These are phyloP conservation scores for Stictocephala bisonia DNA, from an alignment of 2,888 invertebrate genomes.

Conservation along the genomic window DNA sequence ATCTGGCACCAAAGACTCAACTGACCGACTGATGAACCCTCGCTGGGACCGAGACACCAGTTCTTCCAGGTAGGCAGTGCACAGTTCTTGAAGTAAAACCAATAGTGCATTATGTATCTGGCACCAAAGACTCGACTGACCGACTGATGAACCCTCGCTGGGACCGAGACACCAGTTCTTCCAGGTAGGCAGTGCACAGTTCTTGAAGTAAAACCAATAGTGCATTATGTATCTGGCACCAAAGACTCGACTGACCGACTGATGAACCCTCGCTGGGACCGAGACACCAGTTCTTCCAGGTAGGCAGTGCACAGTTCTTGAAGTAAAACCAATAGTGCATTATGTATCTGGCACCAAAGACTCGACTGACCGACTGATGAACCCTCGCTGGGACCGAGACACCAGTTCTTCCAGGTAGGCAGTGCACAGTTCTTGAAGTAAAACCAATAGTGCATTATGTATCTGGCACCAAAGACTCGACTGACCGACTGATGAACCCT, in stretches of 20 bases:
- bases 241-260: conserved; percentile 62
- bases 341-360: conserved; percentile 75
- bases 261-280: conserved; percentile 59
- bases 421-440: too few species aligned
- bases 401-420: conserved; percentile 60
- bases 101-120: conserved; percentile 87
- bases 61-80: conserved; percentile 60
- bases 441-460: conserved; percentile 94
- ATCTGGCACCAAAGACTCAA: conserved; percentile 66
- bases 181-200: too few species aligned
- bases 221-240: conserved; percentile 81
- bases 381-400: conserved; percentile 58
- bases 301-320: too few species aligned
- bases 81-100: too few species aligned
- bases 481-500: conserved; percentile 60
- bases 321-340: conserved; percentile 92
- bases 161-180: conserved; percentile 58
- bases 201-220: too few species aligned
- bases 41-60: conserved; percentile 58
- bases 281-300: conserved; percentile 59
- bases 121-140: conserved; percentile 64
- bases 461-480: conserved; percentile 66
- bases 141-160: conserved; percentile 59
- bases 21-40: conserved; percentile 60
- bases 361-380: conserved; percentile 61